Evolutionary conservation across 2,888 invertebrate species (phyloP), one percentile per base, ranked within the genome.

Genomic region (Alentia gelatinosa): DNA sequence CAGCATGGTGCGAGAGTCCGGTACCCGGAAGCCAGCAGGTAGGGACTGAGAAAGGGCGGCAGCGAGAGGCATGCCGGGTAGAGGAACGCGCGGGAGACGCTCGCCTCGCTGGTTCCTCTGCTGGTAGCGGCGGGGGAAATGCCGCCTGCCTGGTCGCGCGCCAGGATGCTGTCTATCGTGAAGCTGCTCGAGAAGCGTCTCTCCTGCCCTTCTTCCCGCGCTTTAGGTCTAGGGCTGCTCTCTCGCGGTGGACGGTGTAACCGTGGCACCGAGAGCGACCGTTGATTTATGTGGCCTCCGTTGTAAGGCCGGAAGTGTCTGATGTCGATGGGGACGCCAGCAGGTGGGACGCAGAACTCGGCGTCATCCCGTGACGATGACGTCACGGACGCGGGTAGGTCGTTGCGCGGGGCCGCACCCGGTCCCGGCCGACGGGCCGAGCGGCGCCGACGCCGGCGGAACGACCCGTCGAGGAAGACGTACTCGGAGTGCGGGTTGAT

Each of bases 401-500:
- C 74, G n/a, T 74, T 33, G 23, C 23, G 19, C 56, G 56, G 56
- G 5, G 56, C 3, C 56, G 19, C 56, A 1, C 74, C 74, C 4
- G 30, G n/a, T 26, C 30, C 15, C 3, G 79, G 79, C 1, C 86
- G 26, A 15, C 86, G 42, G 7, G 50, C 86, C 15, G 86, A 86
- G 26, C 93, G 50, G 15, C 92, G 83, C n/a, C 93, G 47, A 3
- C 92, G 89, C 9, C 92, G 63, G 19, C 92, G 74, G 89, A 93
- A 93, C 23, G 91, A 90, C 23, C 92, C 92, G 35, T 93, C 92
- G 0, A 92, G 91, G 75, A 93, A 92, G n/a, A 92, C 91, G 91
- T 93, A 93, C 91, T 93, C 91, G 42, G 92, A 92, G 74, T 92
- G 89, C 0, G 92, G 92, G 89, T 93, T 93, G 90, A 93, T 89